Percentiles rank a stretch among this genome's conserved stretches.
Evolutionary conservation across 2,888 invertebrate species (phyloP).

Genomic region (Allophyes oxyacanthae): DNA sequence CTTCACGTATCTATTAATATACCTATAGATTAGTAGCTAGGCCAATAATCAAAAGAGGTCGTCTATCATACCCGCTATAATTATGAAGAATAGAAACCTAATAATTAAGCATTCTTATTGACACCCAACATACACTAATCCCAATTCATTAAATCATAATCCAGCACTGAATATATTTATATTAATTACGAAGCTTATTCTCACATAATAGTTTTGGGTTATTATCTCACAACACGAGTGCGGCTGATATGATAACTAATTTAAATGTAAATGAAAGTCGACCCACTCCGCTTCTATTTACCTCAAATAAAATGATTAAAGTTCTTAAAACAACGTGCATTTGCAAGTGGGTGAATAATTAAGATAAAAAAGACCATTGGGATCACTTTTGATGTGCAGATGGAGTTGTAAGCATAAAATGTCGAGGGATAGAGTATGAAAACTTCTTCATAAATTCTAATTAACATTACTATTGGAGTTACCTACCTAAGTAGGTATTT

Average conservation of each 20-base stretch:
- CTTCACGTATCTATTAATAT: no score
- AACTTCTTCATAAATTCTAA: no score
- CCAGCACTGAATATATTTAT: constrained; percentile 14
- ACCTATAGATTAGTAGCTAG: no score
- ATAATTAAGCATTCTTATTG: background rate
- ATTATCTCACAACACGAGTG: constrained; percentile 40
- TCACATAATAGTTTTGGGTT: constrained; percentile 37
- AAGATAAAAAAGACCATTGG: constrained; percentile 21
- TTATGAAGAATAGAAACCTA: no score
- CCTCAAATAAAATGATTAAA: constrained; percentile 36
- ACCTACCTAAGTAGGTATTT: no score
- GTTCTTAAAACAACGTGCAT: constrained; percentile 17
- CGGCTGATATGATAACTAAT: constrained; percentile 45
- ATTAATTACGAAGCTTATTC: constrained; percentile 28
- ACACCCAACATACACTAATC: constrained; percentile 15
- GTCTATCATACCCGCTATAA: no score
- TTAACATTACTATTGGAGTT: no score
- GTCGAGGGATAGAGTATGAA: background rate
- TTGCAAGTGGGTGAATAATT: constrained; percentile 35
- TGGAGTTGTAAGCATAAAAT: constrained; percentile 17
- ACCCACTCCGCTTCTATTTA: constrained; percentile 31
- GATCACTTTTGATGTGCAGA: constrained; percentile 9
- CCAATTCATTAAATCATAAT: constrained; percentile 19
- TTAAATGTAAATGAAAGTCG: constrained; percentile 53
- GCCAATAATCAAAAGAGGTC: no score